A percentile compares a stretch with the other conserved stretches of the same genome.
Conservation (phyloP, 2,797 vertebrate genomes). For the Threskiornis aethiopicus region DNA sequence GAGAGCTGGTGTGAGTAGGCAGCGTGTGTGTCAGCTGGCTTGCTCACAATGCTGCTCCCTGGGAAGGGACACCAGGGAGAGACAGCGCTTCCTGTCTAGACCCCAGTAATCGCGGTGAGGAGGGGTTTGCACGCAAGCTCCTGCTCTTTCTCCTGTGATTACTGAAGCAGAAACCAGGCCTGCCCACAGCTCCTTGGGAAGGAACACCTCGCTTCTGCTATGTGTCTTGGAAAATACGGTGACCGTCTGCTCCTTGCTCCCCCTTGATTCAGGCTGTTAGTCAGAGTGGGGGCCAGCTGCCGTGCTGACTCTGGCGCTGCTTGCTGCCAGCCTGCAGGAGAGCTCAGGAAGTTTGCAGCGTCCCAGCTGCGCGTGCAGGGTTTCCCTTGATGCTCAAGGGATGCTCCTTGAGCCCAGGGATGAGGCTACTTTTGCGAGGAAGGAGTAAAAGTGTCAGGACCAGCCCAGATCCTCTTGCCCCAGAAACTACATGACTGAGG, state of each 20-base stretch:
- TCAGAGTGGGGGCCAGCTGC: neutral
- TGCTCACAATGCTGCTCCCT: neutral
- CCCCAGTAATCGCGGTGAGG: neutral
- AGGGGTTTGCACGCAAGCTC: neutral
- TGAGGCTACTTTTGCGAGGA: neutral
- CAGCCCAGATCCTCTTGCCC: neutral
- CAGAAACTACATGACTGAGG: neutral
- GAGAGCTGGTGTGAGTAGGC: neutral
- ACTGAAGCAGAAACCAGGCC: neutral
- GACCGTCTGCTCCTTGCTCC: neutral
- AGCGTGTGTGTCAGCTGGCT: neutral
- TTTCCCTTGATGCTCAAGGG: neutral
- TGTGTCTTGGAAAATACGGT: neutral
- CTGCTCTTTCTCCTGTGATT: neutral
- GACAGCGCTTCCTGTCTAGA: conserved; percentile 34
- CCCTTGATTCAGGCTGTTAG: rapidly evolving
- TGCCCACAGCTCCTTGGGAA: neutral
- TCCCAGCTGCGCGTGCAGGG: rapidly evolving
- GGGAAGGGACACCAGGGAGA: neutral
- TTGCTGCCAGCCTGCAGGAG: neutral
- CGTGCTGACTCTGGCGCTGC: rapidly evolving
- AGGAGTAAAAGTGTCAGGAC: neutral
- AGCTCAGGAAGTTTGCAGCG: neutral
- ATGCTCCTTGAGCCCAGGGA: neutral
- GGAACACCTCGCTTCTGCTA: neutral